Evolutionary conservation across 2,888 invertebrate genomes (phyloP).

Genomic region (Melanchra persicariae): DNA sequence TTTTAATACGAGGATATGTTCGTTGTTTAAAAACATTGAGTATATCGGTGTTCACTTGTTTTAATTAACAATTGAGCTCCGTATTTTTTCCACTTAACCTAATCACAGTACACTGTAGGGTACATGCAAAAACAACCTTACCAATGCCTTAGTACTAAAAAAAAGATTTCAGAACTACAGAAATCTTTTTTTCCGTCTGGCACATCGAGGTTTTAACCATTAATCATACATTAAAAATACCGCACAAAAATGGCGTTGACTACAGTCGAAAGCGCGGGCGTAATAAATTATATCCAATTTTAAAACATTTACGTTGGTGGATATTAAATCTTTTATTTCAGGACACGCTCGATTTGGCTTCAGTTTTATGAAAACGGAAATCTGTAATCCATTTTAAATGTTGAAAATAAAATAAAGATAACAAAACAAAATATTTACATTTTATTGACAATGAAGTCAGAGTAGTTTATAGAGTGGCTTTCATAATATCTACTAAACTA

Average conservation of each 20-base stretch:
- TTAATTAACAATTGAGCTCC: neutral
- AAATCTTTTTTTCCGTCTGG: constrained; percentile 23
- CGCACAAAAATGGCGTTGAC: constrained; percentile 55
- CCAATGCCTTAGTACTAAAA: neutral
- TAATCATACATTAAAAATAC: constrained; percentile 61
- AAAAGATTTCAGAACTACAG: neutral
- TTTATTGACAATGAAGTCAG: constrained; percentile 27
- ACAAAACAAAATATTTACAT: constrained; percentile 14
- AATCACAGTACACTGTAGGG: neutral
- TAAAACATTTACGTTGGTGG: constrained; percentile 51
- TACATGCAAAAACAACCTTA: neutral
- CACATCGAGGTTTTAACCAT: constrained; percentile 33
- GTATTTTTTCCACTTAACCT: neutral
- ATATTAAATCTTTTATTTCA: constrained; percentile 45
- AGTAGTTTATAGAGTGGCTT: constrained; percentile 19
- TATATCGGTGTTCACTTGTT: constrained; percentile 26
- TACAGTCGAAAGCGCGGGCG: constrained; percentile 39
- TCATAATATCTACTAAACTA: constrained; percentile 24
- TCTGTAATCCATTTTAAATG: constrained; percentile 17
- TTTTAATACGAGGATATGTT: constrained; percentile 1
- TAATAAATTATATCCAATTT: constrained; percentile 59
- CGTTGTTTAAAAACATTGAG: constrained; percentile 7
- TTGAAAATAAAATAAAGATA: constrained; percentile 6
- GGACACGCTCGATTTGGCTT: constrained; percentile 34
- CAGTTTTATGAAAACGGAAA: constrained; percentile 31